phyloP scores from a whole-genome alignment of 2,113 vertebrate genomes.

The Silurus glanis region DNA sequence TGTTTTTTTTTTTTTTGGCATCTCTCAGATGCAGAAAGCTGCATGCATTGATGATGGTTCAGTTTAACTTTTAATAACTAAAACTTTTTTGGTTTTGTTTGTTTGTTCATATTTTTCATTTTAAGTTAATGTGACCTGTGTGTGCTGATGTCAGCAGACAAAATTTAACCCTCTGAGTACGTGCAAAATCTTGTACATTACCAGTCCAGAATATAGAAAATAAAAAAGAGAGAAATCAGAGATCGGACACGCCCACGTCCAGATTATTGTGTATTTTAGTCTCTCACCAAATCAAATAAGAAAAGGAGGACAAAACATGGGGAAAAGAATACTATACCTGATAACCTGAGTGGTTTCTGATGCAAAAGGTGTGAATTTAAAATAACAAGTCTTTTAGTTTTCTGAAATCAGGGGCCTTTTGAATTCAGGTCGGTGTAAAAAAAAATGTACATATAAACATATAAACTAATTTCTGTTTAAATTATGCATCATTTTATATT shows the following conservation, averaged over 20 bases:
- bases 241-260: slow-evolving; percentile 51
- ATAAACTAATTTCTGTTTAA: slow-evolving; percentile 78
- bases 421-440: slow-evolving; percentile 80
- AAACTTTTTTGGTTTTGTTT: slow-evolving; percentile 62
- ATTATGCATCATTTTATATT: slow-evolving; percentile 85
- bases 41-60: slow-evolving; percentile 96
- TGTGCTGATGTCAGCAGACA: slow-evolving; percentile 85
- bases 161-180: slow-evolving; percentile 99
- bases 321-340: slow-evolving; percentile 41
- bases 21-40: slow-evolving; percentile 86
- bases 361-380: slow-evolving; percentile 54
- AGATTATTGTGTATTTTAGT: slow-evolving; percentile 54
- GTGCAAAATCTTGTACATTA: slow-evolving; percentile 89
- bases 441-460: slow-evolving; percentile 72
- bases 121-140: slow-evolving; percentile 69
- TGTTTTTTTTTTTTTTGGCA: slow-evolving; percentile 68
- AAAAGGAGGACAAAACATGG: background rate
- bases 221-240: slow-evolving; percentile 47
- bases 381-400: slow-evolving; percentile 62
- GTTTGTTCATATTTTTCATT: slow-evolving; percentile 32
- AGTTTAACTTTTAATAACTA: slow-evolving; percentile 89
- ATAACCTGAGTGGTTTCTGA: slow-evolving; percentile 56
- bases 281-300: slow-evolving; percentile 28
- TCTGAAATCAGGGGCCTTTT: slow-evolving; percentile 73
- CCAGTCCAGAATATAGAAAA: slow-evolving; percentile 71